Conservation (phyloP, 2,888 invertebrate species). For the Odontocerum albicorne region DNA sequence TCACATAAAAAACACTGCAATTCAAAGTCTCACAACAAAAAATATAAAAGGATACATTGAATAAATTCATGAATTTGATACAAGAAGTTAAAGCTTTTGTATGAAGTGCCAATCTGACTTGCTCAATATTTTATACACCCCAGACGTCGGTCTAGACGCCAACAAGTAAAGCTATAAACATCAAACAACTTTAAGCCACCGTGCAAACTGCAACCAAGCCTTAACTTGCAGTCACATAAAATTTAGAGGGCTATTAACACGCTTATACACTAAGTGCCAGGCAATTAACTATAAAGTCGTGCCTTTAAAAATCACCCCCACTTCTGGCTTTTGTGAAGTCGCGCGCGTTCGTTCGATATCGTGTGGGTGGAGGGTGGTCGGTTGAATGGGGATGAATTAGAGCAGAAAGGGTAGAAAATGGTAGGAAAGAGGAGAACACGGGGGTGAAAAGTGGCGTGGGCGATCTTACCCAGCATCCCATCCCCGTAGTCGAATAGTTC, state of each 20-base stretch:
- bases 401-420: constrained; percentile 7
- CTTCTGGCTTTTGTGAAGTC: constrained; percentile 7
- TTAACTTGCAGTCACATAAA: background rate
- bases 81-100: too few species aligned
- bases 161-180: constrained; percentile 1
- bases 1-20: too few species aligned
- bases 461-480: constrained; percentile 9
- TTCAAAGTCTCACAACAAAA: too few species aligned
- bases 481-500: constrained; percentile 24
- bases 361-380: background rate
- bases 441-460: constrained; percentile 12
- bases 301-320: constrained; percentile 12
- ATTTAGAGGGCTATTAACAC: background rate
- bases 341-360: constrained; percentile 23
- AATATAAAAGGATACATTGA: too few species aligned
- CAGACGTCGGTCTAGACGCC: constrained; percentile 7
- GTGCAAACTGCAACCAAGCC: constrained; percentile 1
- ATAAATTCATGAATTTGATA: too few species aligned
- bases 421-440: constrained; percentile 3
- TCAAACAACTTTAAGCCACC: constrained; percentile 4
- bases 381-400: background rate
- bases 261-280: constrained; percentile 1
- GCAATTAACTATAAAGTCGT: constrained; percentile 5
- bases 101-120: constrained; percentile 3
- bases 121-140: background rate